Evolutionary conservation across 1,140 invertebrate genomes (phyloP), one percentile per base, ranked within the genome.

Genomic region (Magallana gigas): DNA sequence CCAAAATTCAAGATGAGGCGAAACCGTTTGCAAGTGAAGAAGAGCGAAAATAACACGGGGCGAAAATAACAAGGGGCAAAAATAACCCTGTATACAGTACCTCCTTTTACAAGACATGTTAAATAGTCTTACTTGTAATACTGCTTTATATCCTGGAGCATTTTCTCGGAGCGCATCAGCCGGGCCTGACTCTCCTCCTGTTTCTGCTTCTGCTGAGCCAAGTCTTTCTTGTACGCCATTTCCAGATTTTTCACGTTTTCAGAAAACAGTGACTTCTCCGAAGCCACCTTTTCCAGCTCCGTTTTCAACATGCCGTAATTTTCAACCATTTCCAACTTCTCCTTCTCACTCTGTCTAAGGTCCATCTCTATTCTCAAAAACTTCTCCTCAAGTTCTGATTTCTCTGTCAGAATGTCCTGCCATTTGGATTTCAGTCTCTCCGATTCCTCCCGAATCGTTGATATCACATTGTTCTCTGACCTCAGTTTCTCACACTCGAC

Each of bases 201-300:
- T 23, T 88, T 88, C 56, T 90, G 87, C 86, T 90, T 90, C 56
- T 88, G 87, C 12, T 85, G 71, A 48, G 81, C 84, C 16, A 90
- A 58, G 81, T 90, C 89, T 48, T 88, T 86, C 56, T 88, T 88
- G 80, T 88, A 88, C 6, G 89, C 87, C 8, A 64, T 59, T 83
- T 90, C 90, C 68, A 89, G 58, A 57, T 64, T 86, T 71, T 83
- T 84, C 11, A 90, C 83, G 80, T 88, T 88, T 14, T 85, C 83
- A 1, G 87, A 64, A 48, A 88, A 57, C 71, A 83, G 68, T 14
- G 82, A 62, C 14, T 87, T 90, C 76, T 87, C 87, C 0, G 81
- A 59, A 8, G 68, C 85, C 8, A 91, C 71, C 12, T 23, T 64
- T 18, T 87, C 71, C 16, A 86, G 57, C 87, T 87, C 83, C 1